Evolutionary conservation across 1,140 invertebrate genomes (phyloP), one percentile per base, ranked within the genome.

Genomic region (Bombus pascuorum): DNA sequence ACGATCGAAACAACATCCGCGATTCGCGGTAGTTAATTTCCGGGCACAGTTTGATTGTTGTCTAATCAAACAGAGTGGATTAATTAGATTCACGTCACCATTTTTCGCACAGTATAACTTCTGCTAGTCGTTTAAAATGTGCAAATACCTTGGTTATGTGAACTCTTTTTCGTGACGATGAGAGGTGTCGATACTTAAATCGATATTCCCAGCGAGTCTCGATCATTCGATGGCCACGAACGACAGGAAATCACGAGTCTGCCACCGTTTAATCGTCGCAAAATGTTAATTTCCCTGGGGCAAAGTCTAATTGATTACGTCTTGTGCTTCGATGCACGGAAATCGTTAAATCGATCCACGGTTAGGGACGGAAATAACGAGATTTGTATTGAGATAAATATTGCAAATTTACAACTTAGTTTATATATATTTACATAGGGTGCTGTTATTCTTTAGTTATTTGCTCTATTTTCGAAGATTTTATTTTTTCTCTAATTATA

Each of bases 201-300:
- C 34, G 18, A 68, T 68, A 34, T 18, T 10, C 1, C 22, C 15
- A 9, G 22, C 22, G 34, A 39, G 42, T 44, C 0, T 15, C 28
- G 12, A 39, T 44, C n/a, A n/a, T 25, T 57, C 34, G 59, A 76
- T 32, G 70, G 18, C 22, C 82, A 28, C 22, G 32, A 37, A n/a
- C 47, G 39, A 70, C 28, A 28, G 32, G 47, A 71, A 47, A 77
- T 77, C 74, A 22, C 42, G 18, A 53, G 12, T n/a, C 28, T 22
- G n/a, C 12, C 1, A 22, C n/a, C 15, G 28, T 62, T 65, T 83
- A 70, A 66, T 44, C 53, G 2, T 32, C 13, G 59, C 37, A 22
- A 59, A 83, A 83, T 83, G 81, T 57, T 86, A 83, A 86, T 86
- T 86, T 86, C 80, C 80, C 73, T 6, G 18, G 65, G 66, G 53